Conservation (phyloP, 2,888 invertebrate genomes). For the Perdita meconis region DNA sequence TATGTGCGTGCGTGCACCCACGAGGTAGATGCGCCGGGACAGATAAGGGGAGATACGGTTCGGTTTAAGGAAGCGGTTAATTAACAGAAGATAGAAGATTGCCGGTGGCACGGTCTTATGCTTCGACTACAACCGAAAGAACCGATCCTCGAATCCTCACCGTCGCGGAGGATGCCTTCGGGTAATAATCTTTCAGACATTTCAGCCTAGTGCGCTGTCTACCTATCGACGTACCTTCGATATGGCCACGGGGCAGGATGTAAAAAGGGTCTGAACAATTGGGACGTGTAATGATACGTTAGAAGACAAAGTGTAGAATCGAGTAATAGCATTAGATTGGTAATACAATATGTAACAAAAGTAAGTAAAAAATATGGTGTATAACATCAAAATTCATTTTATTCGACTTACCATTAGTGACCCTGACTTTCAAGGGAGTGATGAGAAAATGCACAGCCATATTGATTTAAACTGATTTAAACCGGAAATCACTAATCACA, state of each 20-base stretch:
- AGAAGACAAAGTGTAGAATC: background rate
- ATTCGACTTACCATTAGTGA: too few species aligned
- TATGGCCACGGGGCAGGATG: slow-evolving; percentile 10
- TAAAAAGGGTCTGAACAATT: too few species aligned
- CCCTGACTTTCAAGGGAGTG: too few species aligned
- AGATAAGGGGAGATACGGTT: slow-evolving; percentile 79
- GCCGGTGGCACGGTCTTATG: slow-evolving; percentile 69
- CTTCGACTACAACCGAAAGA: slow-evolving; percentile 65
- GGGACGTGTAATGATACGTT: too few species aligned
- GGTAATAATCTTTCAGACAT: slow-evolving; percentile 63
- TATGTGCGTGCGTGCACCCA: slow-evolving; percentile 52
- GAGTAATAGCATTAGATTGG: too few species aligned
- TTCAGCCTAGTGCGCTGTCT: slow-evolving; percentile 50
- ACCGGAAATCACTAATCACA: too few species aligned
- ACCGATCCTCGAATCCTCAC: slow-evolving; percentile 54
- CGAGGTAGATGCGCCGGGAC: slow-evolving; percentile 68
- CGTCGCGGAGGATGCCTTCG: slow-evolving; percentile 58
- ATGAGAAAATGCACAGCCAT: too few species aligned
- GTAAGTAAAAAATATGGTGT: too few species aligned
- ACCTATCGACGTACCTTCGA: slow-evolving; percentile 37
- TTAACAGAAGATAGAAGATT: slow-evolving; percentile 79
- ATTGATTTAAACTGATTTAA: too few species aligned
- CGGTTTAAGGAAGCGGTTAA: slow-evolving; percentile 81
- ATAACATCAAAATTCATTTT: too few species aligned
- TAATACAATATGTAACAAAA: too few species aligned